These are phyloP conservation scores for Arrhopalites spinosus DNA, from an alignment of 2,888 invertebrate species.

Conservation along the genomic window DNA sequence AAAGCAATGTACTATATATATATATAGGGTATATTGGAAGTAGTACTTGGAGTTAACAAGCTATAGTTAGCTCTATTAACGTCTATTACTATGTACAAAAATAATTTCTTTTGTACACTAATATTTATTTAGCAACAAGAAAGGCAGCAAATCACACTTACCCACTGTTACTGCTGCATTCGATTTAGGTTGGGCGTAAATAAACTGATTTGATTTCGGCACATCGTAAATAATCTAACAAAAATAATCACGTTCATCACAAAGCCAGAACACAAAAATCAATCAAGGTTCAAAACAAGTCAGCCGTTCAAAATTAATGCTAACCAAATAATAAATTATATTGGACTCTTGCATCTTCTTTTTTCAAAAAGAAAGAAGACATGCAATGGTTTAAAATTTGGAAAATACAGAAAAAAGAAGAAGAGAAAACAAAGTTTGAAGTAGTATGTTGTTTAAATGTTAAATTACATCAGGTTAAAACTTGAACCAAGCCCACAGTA, in stretches of 20 bases:
- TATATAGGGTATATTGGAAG: too few relatives aligned
- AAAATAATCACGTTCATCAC: constrained; percentile 24
- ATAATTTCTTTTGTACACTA: neutral
- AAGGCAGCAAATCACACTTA: constrained; percentile 47
- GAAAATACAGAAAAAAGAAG: too few relatives aligned
- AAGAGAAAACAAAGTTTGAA: too few relatives aligned
- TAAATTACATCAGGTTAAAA: too few relatives aligned
- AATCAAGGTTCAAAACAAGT: constrained; percentile 18
- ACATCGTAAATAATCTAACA: constrained; percentile 55
- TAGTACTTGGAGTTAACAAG: neutral
- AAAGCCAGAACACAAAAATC: constrained; percentile 28
- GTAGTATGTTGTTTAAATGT: too few relatives aligned
- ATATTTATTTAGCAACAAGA: constrained; percentile 6
- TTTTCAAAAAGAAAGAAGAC: too few relatives aligned
- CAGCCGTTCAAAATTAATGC: neutral
- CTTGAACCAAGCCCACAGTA: too few relatives aligned
- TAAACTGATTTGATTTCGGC: constrained; percentile 54
- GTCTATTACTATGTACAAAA: neutral
- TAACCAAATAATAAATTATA: neutral
- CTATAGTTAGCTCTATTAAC: too few relatives aligned
- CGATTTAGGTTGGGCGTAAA: constrained; percentile 55
- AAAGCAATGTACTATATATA: too few relatives aligned
- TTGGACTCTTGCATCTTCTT: too few relatives aligned
- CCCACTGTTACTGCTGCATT: constrained; percentile 53
- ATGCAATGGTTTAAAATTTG: too few relatives aligned